Evolutionary conservation across 2,888 invertebrate genomes (phyloP), one percentile per base, ranked within the genome.

Genomic region (Stenchaetothrips biformis): DNA sequence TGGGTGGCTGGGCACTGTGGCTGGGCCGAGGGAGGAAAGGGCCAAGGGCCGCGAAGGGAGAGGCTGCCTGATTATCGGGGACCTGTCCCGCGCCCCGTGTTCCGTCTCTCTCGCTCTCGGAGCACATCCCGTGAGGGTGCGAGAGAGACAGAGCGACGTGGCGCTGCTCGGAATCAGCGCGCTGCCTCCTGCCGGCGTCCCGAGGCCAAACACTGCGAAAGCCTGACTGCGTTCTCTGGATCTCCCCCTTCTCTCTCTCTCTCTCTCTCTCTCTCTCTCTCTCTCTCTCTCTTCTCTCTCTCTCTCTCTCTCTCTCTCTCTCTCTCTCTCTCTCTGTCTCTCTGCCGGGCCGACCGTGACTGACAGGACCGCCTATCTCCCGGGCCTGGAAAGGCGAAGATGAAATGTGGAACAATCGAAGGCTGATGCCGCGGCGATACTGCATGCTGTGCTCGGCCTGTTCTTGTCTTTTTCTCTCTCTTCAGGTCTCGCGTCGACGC

Each of bases 341-440:
- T 16, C 77, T 77, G 16, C 18, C 2, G 25, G 18, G 18, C 18
- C 18, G 25, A 1, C 37, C 37, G 37, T 37, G 37, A 37, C 37
- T 37, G 37, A 37, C 37, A 37, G 37, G 37, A 4, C 37, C 37
- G 37, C 37, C 37, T 37, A 37, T 37, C 37, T 37, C 37, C 59
- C n/a, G n/a, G 59, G 59, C 9, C 18, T 59, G 59, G 59, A 59
- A 59, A 18, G 25, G 25, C 67, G 67, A 74, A 74, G 67, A 74
- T 25, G 67, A 74, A 74, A 74, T 25, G 21, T 74, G 67, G 67
- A 82, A 81, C 82, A 82, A 82, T 82, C 81, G 80, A 81, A 81
- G 80, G 81, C 47, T 77, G 48, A 79, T 37, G 37, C 37, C 37
- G 37, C 37, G 37, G 37, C 37, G 37, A 37, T 37, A 37, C 37